Base-by-base conservation (phyloP, 2,797 vertebrate genomes). In the Dallia pectoralis region DNA sequence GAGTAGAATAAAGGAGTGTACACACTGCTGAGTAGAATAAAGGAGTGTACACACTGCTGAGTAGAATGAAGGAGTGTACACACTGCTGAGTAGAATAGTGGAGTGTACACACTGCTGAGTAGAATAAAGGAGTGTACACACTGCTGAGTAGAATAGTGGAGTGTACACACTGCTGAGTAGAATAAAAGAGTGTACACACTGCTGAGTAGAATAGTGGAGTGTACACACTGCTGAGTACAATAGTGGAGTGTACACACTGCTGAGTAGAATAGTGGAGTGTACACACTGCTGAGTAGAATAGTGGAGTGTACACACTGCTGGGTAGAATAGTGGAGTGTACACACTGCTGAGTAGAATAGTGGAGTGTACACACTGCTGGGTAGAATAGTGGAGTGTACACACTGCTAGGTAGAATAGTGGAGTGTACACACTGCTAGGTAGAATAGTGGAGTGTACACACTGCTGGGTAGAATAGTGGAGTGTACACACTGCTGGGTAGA, bases 31-130 rank as follows among this genome's bases (percentile, higher is more conserved):
- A 49, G 59, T 12, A 18, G 22, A 32, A 9, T 1, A 44, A 3
- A 12, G 1, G n/a, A 16, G 64, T 25, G 27, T 44, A n/a, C n/a
- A 11, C 4, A 44, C 40, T 12, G n/a, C n/a, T 94, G 79, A 86
- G 91, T 74, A 68, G 11, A 18, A 33, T 40, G 16, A 12, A 15
- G 27, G 14, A 33, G n/a, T 59, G 30, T n/a, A 44, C 32, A n/a
- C n/a, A n/a, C n/a, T n/a, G n/a, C n/a, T n/a, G n/a, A 49, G 59
- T 12, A 18, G 22, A 32, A 9, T 1, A 44, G 11, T 19, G 1
- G n/a, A 16, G 64, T 25, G 27, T 44, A n/a, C n/a, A 11, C 4
- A 44, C 40, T 12, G n/a, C n/a, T 94, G 79, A 86, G 91, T 74
- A 68, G 11, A 18, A 33, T 40, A 18, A 12, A 15, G 27, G 14